Evolutionary conservation across 2,888 invertebrate genomes (phyloP), one percentile per base, ranked within the genome.

Genomic region (Rhagonycha fulva): DNA sequence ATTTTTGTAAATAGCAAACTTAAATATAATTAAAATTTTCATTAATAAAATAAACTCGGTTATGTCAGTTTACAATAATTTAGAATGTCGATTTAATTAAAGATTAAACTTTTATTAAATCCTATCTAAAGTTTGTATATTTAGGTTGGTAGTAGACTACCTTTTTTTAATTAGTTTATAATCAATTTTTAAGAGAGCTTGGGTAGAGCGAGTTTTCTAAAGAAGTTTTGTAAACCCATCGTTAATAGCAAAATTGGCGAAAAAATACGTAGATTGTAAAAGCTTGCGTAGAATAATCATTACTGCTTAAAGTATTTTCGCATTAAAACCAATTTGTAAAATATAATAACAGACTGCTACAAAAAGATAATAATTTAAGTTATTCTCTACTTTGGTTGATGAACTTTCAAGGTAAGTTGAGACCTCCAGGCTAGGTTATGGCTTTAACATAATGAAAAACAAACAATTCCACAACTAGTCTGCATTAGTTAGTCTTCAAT

Each of bases 361-460:
- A 47, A n/a, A n/a, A 47, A 47, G 47, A 67, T 71, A 68, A 14
- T 68, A 68, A 75, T 60, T 74, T 72, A 76, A 76, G 61, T 73
- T 68, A 76, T 70, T 73, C 76, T 69, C 75, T 72, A 68, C 61
- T 80, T 78, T 83, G 85, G 86, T 84, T 84, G 84, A 84, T 85
- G 86, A 86, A 84, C 86, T 84, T 83, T 86, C 86, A 86, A 86
- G 86, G 86, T 85, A 86, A 86, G 80, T 82, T 77, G 79, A 82
- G 79, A 80, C 79, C 75, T 78, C 71, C 74, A 67, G 72, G 68
- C 80, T 81, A 82, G 79, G 77, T 77, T 80, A 78, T 78, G 80
- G 80, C 81, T 83, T 82, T 82, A 83, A 81, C 82, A 83, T 79
- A 80, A 66, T 78, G 76, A 80, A 81, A 82, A 83, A 83, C 82